These are phyloP conservation scores for Pseudochirops corinnae DNA, from an alignment of 2,797 vertebrate species.

Conservation along the genomic window DNA sequence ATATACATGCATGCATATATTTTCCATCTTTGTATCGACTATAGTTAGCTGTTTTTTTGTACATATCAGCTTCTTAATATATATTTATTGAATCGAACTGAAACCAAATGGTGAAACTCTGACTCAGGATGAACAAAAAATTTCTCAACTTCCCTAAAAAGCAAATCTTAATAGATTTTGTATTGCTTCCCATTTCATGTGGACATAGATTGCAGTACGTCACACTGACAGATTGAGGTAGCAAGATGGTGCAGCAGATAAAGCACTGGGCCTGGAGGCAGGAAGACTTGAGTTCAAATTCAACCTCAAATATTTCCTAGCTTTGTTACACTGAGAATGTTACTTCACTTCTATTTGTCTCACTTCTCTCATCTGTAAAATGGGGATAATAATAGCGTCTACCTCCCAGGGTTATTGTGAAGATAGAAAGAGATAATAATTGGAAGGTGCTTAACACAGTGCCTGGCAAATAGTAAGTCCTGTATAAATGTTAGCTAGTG, in stretches of 20 bases:
- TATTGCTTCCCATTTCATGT: conserved; percentile 1
- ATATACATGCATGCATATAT: background rate
- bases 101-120: background rate
- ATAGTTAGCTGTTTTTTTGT: background rate
- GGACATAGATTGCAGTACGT: no score
- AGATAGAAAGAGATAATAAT: background rate
- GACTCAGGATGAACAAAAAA: background rate
- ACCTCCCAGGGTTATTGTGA: background rate
- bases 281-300: background rate
- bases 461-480: background rate
- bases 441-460: conserved; percentile 3
- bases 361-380: background rate
- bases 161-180: background rate
- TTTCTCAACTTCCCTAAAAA: background rate
- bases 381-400: background rate
- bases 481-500: conserved; percentile 18
- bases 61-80: background rate
- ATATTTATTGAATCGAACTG: background rate
- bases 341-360: background rate
- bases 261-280: background rate
- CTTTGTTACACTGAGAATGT: background rate
- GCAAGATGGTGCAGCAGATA: background rate
- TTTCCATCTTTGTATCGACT: background rate
- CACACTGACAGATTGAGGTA: no score
- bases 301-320: background rate